A percentile compares a stretch with the other conserved stretches of the same genome.
phyloP scores from a whole-genome alignment of 2,113 vertebrate species.

The Centrocercus urophasianus region DNA sequence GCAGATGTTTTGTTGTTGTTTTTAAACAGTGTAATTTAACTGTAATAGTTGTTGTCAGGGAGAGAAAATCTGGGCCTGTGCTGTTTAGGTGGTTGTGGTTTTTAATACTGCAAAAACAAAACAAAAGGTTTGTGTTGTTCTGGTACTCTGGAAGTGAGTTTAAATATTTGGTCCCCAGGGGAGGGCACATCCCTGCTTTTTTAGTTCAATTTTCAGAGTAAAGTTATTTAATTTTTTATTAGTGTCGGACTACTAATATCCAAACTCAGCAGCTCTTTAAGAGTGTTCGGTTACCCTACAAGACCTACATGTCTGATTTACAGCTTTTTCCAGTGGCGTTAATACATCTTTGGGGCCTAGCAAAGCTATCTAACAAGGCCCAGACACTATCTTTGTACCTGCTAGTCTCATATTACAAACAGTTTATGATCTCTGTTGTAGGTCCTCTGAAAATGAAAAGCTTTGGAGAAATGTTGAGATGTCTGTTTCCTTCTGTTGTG shows the following conservation, averaged over 20 bases:
- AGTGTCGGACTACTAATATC: background rate
- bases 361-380: background rate
- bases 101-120: background rate
- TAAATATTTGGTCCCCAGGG: background rate
- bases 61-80: background rate
- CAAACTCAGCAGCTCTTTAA: conserved; percentile 7
- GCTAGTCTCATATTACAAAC: background rate
- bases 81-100: background rate
- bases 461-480: conserved; percentile 28
- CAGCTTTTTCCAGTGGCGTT: background rate
- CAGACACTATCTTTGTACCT: background rate
- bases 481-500: conserved; percentile 6
- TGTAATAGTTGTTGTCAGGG: background rate
- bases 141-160: background rate
- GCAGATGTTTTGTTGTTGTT: background rate
- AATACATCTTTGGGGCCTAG: background rate
- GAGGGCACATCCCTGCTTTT: background rate
- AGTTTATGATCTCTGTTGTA: conserved; percentile 28
- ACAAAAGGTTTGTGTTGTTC: background rate
- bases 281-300: background rate
- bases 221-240: conserved; percentile 20
- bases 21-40: background rate
- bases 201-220: background rate
- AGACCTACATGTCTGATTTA: conserved; percentile 32
- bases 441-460: conserved; percentile 41